Conservation (phyloP, 1,140 invertebrate genomes). For the Heterodera carotae region DNA sequence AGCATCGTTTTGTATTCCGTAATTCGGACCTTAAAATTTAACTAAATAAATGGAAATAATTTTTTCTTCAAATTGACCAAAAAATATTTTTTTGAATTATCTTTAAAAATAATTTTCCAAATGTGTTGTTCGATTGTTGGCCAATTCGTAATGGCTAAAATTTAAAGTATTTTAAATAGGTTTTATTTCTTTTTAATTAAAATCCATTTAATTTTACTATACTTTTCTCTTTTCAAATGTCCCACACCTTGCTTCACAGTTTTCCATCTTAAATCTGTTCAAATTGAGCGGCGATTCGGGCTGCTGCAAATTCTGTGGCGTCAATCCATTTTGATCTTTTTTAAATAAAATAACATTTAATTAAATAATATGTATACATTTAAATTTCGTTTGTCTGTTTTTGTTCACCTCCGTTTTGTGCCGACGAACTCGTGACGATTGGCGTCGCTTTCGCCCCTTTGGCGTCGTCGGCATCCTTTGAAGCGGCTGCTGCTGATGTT, state of each 20-base stretch:
- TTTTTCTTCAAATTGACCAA: too few species aligned
- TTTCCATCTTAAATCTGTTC: neutral
- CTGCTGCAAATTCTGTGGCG: neutral
- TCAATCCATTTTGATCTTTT: neutral
- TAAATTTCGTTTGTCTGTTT: neutral
- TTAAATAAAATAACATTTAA: neutral
- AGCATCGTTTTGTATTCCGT: slow-evolving; percentile 97
- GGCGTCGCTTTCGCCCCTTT: neutral
- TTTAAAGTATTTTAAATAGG: too few species aligned
- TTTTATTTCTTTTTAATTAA: too few species aligned
- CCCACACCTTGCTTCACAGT: neutral
- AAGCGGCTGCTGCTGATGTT: neutral
- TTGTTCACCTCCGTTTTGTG: neutral
- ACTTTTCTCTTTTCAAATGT: neutral
- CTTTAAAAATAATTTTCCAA: too few species aligned
- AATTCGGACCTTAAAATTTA: slow-evolving; percentile 71
- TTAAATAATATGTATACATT: neutral
- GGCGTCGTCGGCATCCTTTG: slow-evolving; percentile 2
- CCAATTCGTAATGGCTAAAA: neutral
- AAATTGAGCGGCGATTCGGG: slow-evolving; percentile 10
- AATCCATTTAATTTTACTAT: too few species aligned
- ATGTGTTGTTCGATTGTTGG: neutral
- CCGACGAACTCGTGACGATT: neutral
- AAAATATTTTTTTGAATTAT: too few species aligned
- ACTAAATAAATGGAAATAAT: too few species aligned